phyloP scores from a whole-genome alignment of 1,140 invertebrate species.

The Hylaeus anthracinus region DNA sequence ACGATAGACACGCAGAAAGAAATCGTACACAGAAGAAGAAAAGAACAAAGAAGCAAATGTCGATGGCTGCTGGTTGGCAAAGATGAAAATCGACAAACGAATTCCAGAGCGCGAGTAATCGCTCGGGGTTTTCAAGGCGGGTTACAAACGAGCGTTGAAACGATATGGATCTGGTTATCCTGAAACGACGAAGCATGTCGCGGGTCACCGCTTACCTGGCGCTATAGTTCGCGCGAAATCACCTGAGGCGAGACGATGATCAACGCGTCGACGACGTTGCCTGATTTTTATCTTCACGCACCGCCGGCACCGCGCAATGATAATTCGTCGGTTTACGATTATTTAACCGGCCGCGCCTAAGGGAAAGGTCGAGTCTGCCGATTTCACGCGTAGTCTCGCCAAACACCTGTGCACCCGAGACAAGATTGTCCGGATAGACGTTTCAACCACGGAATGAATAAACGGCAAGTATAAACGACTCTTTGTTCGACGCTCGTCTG shows the following conservation, averaged over 20 bases:
- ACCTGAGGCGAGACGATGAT: slow-evolving; percentile 62
- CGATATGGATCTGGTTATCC: slow-evolving; percentile 58
- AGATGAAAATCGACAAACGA: too few relatives aligned
- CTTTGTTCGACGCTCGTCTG: too few relatives aligned
- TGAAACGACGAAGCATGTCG: slow-evolving; percentile 51
- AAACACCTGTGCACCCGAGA: slow-evolving; percentile 2
- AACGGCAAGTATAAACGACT: too few relatives aligned
- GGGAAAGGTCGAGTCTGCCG: slow-evolving; percentile 29
- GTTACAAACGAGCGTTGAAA: slow-evolving; percentile 53
- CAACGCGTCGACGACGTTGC: slow-evolving; percentile 52
- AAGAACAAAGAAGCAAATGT: neutral
- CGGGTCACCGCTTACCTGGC: slow-evolving; percentile 55
- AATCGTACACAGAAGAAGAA: too few relatives aligned
- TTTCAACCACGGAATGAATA: too few relatives aligned
- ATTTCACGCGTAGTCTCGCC: slow-evolving; percentile 23
- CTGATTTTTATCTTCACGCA: slow-evolving; percentile 56
- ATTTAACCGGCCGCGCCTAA: slow-evolving; percentile 53
- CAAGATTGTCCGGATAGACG: too few relatives aligned
- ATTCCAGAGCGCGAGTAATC: slow-evolving; percentile 10
- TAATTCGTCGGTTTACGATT: slow-evolving; percentile 57
- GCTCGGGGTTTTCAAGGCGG: slow-evolving; percentile 28
- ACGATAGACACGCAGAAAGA: too few relatives aligned
- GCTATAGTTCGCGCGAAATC: slow-evolving; percentile 29
- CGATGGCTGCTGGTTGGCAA: too few relatives aligned
- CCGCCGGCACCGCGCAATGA: slow-evolving; percentile 46